Conservation (phyloP, 2,888 invertebrate species). For the Temnothorax unifasciatus region DNA sequence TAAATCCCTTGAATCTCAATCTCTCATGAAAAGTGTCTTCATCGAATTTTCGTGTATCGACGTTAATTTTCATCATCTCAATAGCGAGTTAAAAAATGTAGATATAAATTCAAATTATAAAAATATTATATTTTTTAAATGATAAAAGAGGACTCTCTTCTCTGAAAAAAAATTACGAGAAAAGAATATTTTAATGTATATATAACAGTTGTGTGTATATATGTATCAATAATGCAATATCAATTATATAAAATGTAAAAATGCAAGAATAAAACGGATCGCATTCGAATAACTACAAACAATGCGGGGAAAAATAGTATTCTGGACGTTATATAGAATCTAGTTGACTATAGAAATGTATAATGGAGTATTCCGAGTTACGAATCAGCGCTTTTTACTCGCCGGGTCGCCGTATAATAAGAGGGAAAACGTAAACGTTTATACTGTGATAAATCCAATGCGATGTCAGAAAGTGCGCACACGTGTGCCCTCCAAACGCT, state of each 20-base stretch:
- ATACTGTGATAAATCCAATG: conserved; percentile 63
- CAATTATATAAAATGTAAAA: conserved; percentile 18
- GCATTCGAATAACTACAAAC: conserved; percentile 17
- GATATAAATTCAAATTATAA: background rate
- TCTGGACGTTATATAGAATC: conserved; percentile 14
- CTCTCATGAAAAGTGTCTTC: background rate
- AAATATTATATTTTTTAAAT: background rate
- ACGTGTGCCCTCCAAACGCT: conserved; percentile 62
- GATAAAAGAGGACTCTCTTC: too few species aligned
- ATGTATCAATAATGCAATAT: background rate
- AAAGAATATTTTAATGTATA: background rate
- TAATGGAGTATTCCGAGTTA: conserved; percentile 15
- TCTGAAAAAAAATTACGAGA: background rate
- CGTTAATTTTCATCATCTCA: background rate
- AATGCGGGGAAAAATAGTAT: conserved; percentile 14
- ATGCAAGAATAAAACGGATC: conserved; percentile 32
- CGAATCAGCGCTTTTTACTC: conserved; percentile 52
- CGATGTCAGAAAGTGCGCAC: conserved; percentile 52
- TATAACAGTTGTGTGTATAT: too few species aligned
- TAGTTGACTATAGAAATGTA: conserved; percentile 31
- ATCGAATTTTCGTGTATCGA: background rate
- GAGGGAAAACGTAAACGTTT: conserved; percentile 61
- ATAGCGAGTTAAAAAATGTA: background rate
- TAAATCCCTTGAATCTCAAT: background rate
- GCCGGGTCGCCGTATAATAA: conserved; percentile 34